phyloP scores from a whole-genome alignment of 2,113 vertebrate genomes.

The Pyrgilauda ruficollis region DNA sequence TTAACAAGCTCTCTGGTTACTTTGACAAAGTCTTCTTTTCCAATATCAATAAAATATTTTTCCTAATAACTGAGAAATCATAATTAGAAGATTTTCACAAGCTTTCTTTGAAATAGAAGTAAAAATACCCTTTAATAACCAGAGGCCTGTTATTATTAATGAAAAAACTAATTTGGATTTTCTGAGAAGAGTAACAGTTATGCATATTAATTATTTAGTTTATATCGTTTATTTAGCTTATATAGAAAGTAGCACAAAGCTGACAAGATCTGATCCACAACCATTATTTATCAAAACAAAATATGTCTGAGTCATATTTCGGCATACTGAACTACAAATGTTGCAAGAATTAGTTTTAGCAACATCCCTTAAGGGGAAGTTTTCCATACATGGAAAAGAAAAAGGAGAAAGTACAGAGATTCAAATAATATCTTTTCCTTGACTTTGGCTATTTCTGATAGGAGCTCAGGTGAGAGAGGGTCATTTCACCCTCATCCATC shows the following conservation, averaged over 20 bases:
- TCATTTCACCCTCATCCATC: neutral
- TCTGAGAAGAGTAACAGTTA: neutral
- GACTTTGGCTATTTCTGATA: neutral
- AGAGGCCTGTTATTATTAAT: neutral
- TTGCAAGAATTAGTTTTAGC: neutral
- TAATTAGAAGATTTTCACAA: conserved; percentile 27
- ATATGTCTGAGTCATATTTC: neutral
- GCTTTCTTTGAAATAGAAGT: neutral
- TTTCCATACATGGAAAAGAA: neutral
- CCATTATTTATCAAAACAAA: neutral
- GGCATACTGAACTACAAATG: neutral
- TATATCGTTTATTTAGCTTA: neutral
- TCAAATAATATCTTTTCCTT: neutral
- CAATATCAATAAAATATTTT: neutral
- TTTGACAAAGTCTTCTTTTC: conserved; percentile 23
- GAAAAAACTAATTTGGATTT: conserved; percentile 26
- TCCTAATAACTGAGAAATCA: neutral
- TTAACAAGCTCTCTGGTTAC: neutral
- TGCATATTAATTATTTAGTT: neutral
- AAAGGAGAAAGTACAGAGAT: neutral
- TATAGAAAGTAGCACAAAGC: neutral
- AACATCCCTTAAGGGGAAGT: neutral
- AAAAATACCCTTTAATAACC: neutral
- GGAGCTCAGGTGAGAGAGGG: neutral
- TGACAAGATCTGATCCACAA: neutral